A percentile compares a stretch with the other conserved stretches of the same genome.
Conservation (phyloP, 2,113 vertebrate species). For the Lophius piscatorius region DNA sequence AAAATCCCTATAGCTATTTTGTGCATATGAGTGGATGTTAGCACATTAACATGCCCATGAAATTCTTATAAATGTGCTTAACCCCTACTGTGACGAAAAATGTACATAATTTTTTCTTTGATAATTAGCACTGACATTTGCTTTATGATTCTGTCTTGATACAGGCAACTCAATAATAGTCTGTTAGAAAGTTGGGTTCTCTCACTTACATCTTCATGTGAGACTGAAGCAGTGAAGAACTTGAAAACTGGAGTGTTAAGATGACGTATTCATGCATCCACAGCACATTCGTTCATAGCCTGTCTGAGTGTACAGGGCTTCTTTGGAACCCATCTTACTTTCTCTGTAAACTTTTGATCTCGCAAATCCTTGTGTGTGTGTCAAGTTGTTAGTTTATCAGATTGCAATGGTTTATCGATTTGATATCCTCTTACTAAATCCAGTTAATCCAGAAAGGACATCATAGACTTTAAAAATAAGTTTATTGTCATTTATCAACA, state of each 20-base stretch:
- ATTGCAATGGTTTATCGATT: constrained; percentile 52
- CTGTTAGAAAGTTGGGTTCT: too few species aligned
- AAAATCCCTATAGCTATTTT: neutral
- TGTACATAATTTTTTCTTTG: neutral
- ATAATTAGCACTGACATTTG: constrained; percentile 1
- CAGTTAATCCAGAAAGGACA: constrained; percentile 33
- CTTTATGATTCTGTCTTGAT: neutral
- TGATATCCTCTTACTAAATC: constrained; percentile 52
- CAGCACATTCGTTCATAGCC: constrained; percentile 5
- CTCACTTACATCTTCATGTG: constrained; percentile 14
- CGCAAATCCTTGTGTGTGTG: constrained; percentile 22
- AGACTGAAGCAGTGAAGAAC: neutral
- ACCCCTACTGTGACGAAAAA: constrained; percentile 1
- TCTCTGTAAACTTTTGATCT: neutral
- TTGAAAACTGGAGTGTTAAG: constrained; percentile 5
- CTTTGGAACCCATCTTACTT: neutral
- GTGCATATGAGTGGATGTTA: neutral
- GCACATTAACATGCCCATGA: neutral
- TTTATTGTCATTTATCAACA: too few species aligned
- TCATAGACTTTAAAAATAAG: constrained; percentile 55
- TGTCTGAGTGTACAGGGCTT: neutral
- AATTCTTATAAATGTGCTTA: constrained; percentile 1
- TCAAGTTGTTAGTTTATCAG: constrained; percentile 35
- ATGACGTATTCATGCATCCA: constrained; percentile 1
- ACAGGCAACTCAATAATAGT: constrained; percentile 1